These are phyloP conservation scores for Arctia plantaginis DNA, from an alignment of 2,888 invertebrate species.

Conservation along the genomic window DNA sequence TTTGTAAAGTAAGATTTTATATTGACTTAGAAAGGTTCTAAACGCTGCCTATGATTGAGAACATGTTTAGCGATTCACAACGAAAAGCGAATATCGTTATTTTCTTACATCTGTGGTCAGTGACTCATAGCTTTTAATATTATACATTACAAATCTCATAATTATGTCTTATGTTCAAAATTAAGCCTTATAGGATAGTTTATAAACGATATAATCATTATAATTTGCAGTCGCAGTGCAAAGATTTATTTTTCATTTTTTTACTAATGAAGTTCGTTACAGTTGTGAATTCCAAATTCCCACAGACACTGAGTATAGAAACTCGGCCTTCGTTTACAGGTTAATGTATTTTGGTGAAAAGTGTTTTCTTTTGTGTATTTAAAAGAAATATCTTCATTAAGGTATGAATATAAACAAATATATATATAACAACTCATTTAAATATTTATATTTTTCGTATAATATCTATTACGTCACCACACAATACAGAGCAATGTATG, in stretches of 20 bases:
- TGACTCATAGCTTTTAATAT: neutral
- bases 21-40: neutral
- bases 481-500: neutral
- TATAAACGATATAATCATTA: neutral
- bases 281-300: neutral
- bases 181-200: neutral
- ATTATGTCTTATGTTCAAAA: neutral
- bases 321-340: neutral
- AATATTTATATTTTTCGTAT: neutral
- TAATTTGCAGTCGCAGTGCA: neutral
- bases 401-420: neutral
- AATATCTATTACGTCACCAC: constrained; percentile 5
- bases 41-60: neutral
- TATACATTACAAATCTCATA: neutral
- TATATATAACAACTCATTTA: too few relatives aligned
- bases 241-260: neutral
- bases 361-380: too few relatives aligned
- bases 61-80: neutral
- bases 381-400: neutral
- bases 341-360: neutral
- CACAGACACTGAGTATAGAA: neutral
- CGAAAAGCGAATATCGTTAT: constrained; percentile 5
- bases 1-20: neutral
- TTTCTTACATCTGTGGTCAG: neutral
- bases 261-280: neutral